A percentile compares a stretch with the other conserved stretches of the same genome.
phyloP scores from a whole-genome alignment of 2,888 invertebrate species.

The Acrobasis repandana region DNA sequence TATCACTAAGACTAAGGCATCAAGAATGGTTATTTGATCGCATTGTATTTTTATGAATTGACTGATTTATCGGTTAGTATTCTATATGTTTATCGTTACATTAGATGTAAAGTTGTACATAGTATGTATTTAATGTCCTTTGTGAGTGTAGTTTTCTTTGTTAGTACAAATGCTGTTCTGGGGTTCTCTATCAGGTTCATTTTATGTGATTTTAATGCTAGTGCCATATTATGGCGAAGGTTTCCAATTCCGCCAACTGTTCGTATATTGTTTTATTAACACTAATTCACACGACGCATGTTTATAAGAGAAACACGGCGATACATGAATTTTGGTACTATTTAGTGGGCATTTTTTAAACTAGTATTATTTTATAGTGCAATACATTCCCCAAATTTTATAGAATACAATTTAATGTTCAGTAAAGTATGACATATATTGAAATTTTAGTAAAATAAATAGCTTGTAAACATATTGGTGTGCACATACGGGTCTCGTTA shows the following conservation, averaged over 20 bases:
- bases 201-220: neutral
- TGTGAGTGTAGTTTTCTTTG: slow-evolving; percentile 47
- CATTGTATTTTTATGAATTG: slow-evolving; percentile 61
- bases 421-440: neutral
- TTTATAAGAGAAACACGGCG: neutral
- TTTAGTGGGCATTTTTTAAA: neutral
- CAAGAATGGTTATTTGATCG: slow-evolving; percentile 31
- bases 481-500: neutral
- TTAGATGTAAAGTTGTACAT: slow-evolving; percentile 38
- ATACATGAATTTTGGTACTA: neutral
- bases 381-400: slow-evolving; percentile 60
- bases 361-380: slow-evolving; percentile 25
- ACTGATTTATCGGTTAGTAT: slow-evolving; percentile 67
- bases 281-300: neutral
- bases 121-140: slow-evolving; percentile 41
- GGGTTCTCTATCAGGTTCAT: slow-evolving; percentile 41
- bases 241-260: neutral
- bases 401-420: slow-evolving; percentile 29
- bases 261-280: neutral
- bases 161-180: slow-evolving; percentile 59
- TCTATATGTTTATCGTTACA: slow-evolving; percentile 41
- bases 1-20: slow-evolving; percentile 20
- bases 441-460: neutral
- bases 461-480: neutral
- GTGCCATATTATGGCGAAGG: neutral